These are phyloP conservation scores for Microchrysa polita DNA, from an alignment of 2,888 invertebrate genomes.

Conservation along the genomic window DNA sequence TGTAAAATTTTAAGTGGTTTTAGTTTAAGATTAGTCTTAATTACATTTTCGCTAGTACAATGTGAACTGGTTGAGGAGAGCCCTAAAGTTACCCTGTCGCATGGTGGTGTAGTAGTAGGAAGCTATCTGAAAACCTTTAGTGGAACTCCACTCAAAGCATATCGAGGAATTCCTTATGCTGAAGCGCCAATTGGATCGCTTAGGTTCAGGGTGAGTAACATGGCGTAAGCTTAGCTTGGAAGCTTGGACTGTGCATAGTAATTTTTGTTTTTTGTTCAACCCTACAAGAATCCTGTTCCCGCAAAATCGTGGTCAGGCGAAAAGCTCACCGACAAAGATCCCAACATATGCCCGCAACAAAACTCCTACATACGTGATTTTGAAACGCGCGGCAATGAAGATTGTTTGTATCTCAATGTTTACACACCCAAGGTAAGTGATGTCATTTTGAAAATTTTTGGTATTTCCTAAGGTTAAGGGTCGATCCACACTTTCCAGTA, in stretches of 20 bases:
- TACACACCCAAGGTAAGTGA: slow-evolving; percentile 65
- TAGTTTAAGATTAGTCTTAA: too few relatives aligned
- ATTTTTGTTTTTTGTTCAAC: slow-evolving; percentile 65
- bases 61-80: too few relatives aligned
- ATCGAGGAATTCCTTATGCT: slow-evolving; percentile 65
- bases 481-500: too few relatives aligned
- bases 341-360: slow-evolving; percentile 69
- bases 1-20: too few relatives aligned
- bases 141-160: slow-evolving; percentile 55
- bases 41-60: too few relatives aligned
- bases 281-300: slow-evolving; percentile 74
- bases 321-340: slow-evolving; percentile 72
- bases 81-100: slow-evolving; percentile 13
- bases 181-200: slow-evolving; percentile 62
- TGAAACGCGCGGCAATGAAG: slow-evolving; percentile 77
- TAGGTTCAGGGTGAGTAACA: too few relatives aligned
- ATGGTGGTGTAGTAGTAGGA: slow-evolving; percentile 26
- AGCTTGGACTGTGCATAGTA: too few relatives aligned
- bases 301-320: slow-evolving; percentile 71
- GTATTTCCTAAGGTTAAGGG: too few relatives aligned
- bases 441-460: too few relatives aligned
- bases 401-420: slow-evolving; percentile 84
- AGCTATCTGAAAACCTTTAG: slow-evolving; percentile 14
- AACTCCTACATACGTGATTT: slow-evolving; percentile 72
- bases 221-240: too few relatives aligned